Percentiles rank a stretch among this genome's conserved stretches.
Conservation (phyloP, 2,888 invertebrate species). For the Eupelmus urozonus region DNA sequence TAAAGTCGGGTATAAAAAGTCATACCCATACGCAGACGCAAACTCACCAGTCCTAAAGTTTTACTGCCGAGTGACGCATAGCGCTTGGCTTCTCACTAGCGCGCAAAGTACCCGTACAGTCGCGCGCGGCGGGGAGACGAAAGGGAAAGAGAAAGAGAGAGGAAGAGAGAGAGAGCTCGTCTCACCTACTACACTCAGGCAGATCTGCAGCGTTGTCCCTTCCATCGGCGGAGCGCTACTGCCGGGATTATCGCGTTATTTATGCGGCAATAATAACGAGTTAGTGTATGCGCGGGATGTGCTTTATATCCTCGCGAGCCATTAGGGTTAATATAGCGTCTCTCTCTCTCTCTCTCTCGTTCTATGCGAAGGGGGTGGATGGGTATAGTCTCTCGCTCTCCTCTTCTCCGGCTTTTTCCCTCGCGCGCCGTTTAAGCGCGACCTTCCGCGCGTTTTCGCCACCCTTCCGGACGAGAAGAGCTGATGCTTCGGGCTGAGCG, state of each 20-base stretch:
- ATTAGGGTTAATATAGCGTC: slow-evolving; percentile 76
- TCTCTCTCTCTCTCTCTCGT: slow-evolving; percentile 25
- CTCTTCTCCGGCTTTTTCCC: neutral
- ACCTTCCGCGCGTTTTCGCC: slow-evolving; percentile 9
- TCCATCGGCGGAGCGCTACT: slow-evolving; percentile 65
- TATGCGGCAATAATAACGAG: slow-evolving; percentile 77
- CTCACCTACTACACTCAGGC: slow-evolving; percentile 20
- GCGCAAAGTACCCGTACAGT: no score
- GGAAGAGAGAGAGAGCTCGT: slow-evolving; percentile 25
- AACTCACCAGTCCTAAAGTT: slow-evolving; percentile 22
- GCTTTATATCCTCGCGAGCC: slow-evolving; percentile 76
- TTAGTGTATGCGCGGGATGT: slow-evolving; percentile 77
- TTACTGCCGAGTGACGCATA: slow-evolving; percentile 18
- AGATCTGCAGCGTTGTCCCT: slow-evolving; percentile 55
- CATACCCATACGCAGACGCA: neutral
- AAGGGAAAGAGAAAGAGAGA: slow-evolving; percentile 1
- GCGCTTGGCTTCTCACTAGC: neutral
- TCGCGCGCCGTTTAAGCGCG: slow-evolving; percentile 16
- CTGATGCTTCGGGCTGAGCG: slow-evolving; percentile 4
- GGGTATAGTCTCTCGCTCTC: neutral
- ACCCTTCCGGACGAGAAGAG: no score
- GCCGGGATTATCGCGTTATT: slow-evolving; percentile 77
- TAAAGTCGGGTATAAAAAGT: neutral
- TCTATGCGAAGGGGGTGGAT: no score
- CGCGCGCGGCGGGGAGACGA: neutral